Conservation (phyloP, 2,797 vertebrate genomes). For the Leptoclinus maculatus region DNA sequence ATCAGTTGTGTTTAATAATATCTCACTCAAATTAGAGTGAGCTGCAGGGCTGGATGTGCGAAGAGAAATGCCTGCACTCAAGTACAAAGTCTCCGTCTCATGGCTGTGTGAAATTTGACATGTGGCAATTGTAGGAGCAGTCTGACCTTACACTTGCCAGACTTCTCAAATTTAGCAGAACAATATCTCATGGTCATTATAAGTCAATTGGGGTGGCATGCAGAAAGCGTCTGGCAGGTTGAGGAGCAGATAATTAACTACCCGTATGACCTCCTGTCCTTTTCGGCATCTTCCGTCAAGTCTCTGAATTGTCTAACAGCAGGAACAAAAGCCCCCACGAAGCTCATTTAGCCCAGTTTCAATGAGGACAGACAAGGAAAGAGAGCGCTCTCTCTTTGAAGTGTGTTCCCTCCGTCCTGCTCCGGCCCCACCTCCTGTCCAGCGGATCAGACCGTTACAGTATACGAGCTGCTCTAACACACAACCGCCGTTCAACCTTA, state of each 20-base stretch:
- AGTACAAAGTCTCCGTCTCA: conserved; percentile 57
- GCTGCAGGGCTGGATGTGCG: conserved; percentile 40
- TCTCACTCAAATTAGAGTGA: conserved; percentile 20
- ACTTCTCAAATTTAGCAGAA: conserved; percentile 66
- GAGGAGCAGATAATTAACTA: conserved; percentile 73
- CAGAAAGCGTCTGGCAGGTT: conserved; percentile 61
- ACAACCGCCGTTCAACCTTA: conserved; percentile 76
- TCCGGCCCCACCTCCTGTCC: conserved; percentile 67
- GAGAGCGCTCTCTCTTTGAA: conserved; percentile 74
- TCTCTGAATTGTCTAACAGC: conserved; percentile 72
- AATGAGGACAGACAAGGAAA: conserved; percentile 74
- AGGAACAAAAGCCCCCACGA: conserved; percentile 70
- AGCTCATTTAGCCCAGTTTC: conserved; percentile 74
- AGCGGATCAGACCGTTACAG: conserved; percentile 75
- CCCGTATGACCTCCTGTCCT: conserved; percentile 70
- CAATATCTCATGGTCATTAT: conserved; percentile 64
- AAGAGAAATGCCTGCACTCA: conserved; percentile 53
- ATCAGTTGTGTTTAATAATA: neutral
- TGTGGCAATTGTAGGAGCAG: conserved; percentile 56
- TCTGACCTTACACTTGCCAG: conserved; percentile 59
- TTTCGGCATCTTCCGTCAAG: conserved; percentile 67
- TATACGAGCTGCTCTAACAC: conserved; percentile 70
- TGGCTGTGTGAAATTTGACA: conserved; percentile 66
- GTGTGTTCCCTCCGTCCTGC: conserved; percentile 67
- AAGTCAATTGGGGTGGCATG: conserved; percentile 63